Conservation (phyloP, 2,113 vertebrate species). For the Irena cyanogastra region DNA sequence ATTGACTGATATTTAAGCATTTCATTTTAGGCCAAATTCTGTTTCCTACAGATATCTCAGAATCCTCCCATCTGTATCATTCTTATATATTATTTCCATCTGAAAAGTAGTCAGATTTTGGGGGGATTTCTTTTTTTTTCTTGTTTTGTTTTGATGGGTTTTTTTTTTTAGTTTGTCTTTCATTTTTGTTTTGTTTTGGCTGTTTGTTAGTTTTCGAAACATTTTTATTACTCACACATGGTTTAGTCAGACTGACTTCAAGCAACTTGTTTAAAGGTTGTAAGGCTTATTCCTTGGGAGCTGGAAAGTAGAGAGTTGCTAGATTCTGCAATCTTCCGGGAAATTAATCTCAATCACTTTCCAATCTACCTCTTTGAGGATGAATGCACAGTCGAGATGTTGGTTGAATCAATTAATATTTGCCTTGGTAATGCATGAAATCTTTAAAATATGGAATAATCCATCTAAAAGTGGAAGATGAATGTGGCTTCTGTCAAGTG, state of each 20-base stretch:
- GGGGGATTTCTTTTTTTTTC: accelerated
- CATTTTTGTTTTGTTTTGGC: background rate
- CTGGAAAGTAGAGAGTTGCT: background rate
- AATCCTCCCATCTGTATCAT: background rate
- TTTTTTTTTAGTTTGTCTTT: background rate
- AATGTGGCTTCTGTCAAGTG: background rate
- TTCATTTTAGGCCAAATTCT: background rate
- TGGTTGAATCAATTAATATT: background rate
- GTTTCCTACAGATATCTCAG: background rate
- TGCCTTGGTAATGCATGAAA: background rate
- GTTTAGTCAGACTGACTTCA: background rate
- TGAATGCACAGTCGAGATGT: background rate
- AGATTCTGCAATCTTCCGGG: background rate
- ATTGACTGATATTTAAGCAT: background rate
- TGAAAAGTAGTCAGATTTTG: background rate
- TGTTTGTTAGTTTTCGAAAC: background rate
- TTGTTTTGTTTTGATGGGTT: accelerated
- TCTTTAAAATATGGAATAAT: background rate
- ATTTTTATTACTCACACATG: background rate
- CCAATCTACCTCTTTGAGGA: background rate
- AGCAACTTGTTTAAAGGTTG: background rate
- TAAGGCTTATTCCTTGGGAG: background rate
- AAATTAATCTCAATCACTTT: background rate
- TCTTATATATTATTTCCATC: background rate
- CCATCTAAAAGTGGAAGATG: background rate